phyloP scores from a whole-genome alignment of 2,888 invertebrate genomes.

The Heliconius hortense region DNA sequence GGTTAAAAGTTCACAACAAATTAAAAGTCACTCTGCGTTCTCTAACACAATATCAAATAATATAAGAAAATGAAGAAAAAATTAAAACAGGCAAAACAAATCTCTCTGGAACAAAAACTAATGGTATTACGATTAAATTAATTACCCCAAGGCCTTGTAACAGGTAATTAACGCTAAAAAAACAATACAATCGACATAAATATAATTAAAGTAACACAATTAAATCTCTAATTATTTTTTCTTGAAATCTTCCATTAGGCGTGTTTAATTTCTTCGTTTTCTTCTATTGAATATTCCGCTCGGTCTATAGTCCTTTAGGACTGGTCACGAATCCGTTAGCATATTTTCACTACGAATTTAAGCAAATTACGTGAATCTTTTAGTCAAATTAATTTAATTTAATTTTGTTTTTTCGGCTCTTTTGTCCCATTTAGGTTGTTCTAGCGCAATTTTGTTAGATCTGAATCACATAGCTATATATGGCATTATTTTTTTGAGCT shows the following conservation, averaged over 20 bases:
- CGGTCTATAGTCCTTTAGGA: conserved; percentile 38
- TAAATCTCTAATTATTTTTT: conserved; percentile 40
- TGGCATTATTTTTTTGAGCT: not conserved
- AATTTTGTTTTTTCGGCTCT: conserved; percentile 17
- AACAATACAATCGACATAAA: conserved; percentile 23
- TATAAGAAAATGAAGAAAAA: no score
- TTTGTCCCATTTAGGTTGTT: not conserved
- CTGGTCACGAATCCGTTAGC: conserved; percentile 41
- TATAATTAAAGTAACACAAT: conserved; percentile 39
- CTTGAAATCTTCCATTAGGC: conserved; percentile 39
- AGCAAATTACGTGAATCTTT: conserved; percentile 37
- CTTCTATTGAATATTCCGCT: conserved; percentile 41
- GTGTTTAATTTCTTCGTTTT: conserved; percentile 40
- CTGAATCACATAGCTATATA: not conserved
- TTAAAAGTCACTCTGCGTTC: no score
- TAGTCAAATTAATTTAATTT: conserved; percentile 32
- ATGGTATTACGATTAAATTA: not conserved
- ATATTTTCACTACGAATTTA: conserved; percentile 41
- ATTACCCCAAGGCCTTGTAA: not conserved
- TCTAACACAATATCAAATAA: no score
- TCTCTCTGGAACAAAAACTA: no score
- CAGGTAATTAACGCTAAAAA: conserved; percentile 32
- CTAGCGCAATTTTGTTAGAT: not conserved
- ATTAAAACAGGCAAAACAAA: no score
- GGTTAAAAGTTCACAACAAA: no score